Percentiles rank a stretch among this genome's conserved stretches.
These are phyloP conservation scores for Bombus confusus DNA, from an alignment of 1,140 invertebrate species.

Conservation along the genomic window DNA sequence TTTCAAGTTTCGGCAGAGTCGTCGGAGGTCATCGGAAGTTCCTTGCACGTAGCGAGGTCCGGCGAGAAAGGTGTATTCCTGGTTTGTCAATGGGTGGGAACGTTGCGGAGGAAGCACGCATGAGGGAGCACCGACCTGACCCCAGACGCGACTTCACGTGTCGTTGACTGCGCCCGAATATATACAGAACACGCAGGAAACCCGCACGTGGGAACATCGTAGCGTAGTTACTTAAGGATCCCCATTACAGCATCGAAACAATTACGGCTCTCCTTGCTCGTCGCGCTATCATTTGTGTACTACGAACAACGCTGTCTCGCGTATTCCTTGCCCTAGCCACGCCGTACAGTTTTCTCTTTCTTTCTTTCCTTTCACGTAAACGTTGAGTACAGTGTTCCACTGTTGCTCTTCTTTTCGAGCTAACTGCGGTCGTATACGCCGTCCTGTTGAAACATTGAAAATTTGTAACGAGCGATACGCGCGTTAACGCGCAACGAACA, in stretches of 20 bases:
- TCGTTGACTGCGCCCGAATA: constrained; percentile 67
- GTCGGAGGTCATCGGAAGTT: constrained; percentile 53
- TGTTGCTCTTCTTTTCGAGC: background rate
- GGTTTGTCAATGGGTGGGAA: constrained; percentile 62
- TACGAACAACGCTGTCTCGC: background rate
- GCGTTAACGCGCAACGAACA: background rate
- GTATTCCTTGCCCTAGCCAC: background rate
- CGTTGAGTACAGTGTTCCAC: background rate
- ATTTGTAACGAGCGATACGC: background rate
- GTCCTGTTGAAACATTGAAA: background rate
- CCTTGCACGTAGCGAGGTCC: constrained; percentile 30
- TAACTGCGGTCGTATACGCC: background rate
- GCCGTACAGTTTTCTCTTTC: too few relatives aligned
- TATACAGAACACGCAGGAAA: constrained; percentile 59
- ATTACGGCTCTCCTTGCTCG: constrained; percentile 51
- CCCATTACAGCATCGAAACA: constrained; percentile 55
- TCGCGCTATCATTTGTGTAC: constrained; percentile 12
- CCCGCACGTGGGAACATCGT: constrained; percentile 61
- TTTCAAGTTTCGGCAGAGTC: constrained; percentile 57
- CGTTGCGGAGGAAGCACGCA: constrained; percentile 61
- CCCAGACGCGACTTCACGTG: constrained; percentile 69
- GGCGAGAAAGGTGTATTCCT: constrained; percentile 30
- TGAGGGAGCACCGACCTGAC: constrained; percentile 60
- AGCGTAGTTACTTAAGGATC: constrained; percentile 53
- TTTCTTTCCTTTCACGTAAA: too few relatives aligned